Evolutionary conservation across 2,113 vertebrate species (phyloP).

Genomic region (Corythornis vintsioides): DNA sequence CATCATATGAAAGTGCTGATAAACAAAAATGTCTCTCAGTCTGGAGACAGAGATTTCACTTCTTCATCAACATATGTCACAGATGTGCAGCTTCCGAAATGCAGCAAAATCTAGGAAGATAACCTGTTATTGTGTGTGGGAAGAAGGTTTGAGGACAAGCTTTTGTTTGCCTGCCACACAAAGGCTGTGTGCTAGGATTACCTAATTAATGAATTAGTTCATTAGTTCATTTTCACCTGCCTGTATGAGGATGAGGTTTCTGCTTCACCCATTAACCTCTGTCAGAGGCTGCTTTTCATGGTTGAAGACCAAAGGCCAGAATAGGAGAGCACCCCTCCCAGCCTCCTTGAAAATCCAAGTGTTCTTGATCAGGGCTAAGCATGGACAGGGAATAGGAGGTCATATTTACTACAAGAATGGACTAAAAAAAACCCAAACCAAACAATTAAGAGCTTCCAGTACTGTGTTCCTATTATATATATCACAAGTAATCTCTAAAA

Average conservation of each 20-base stretch:
- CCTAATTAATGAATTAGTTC: background rate
- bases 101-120: background rate
- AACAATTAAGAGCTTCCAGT: background rate
- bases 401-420: background rate
- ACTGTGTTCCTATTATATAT: background rate
- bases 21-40: background rate
- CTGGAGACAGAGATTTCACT: background rate
- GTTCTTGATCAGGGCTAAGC: background rate
- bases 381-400: background rate
- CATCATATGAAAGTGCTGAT: background rate
- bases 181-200: background rate
- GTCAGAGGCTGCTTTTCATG: background rate
- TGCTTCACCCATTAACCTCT: background rate
- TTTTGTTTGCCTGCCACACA: background rate
- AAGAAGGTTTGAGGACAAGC: background rate
- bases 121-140: rapidly evolving
- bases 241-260: background rate
- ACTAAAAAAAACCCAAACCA: background rate
- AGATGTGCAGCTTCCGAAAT: background rate
- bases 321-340: background rate
- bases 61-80: background rate
- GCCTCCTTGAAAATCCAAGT: background rate
- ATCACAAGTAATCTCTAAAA: background rate
- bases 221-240: background rate
- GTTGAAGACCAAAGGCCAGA: background rate